Conservation (phyloP, 1,140 invertebrate genomes). For the Lycorma delicatula region DNA sequence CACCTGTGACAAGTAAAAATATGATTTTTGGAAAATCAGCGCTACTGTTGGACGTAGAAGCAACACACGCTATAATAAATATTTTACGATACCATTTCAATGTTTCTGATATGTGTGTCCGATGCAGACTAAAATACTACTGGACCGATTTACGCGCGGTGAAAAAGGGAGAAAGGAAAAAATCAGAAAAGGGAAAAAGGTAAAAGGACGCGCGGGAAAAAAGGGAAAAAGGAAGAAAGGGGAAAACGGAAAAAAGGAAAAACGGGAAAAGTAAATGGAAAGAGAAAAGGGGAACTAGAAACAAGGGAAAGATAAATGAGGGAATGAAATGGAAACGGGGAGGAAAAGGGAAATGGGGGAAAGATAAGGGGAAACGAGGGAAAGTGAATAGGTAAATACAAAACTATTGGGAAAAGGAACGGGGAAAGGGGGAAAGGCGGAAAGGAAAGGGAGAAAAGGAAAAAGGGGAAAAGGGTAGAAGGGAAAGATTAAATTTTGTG, state of each 20-base stretch:
- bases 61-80: no score
- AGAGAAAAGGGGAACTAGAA: background rate
- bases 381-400: background rate
- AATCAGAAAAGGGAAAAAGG: no score
- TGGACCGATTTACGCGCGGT: no score
- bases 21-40: no score
- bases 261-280: background rate
- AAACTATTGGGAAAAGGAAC: background rate
- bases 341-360: background rate
- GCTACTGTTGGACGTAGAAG: no score
- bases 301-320: background rate
- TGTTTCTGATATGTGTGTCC: no score
- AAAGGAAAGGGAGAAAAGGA: background rate
- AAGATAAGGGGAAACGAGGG: background rate
- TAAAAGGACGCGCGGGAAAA: background rate
- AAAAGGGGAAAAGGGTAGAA: background rate
- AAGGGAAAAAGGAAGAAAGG: background rate
- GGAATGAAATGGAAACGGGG: background rate
- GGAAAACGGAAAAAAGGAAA: background rate
- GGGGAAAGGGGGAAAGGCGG: background rate
- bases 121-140: no score
- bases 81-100: no score
- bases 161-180: no score
- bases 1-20: no score
- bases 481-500: background rate